These are phyloP conservation scores for Microctonus aethiopoides DNA, from an alignment of 2,888 invertebrate genomes.

Conservation along the genomic window DNA sequence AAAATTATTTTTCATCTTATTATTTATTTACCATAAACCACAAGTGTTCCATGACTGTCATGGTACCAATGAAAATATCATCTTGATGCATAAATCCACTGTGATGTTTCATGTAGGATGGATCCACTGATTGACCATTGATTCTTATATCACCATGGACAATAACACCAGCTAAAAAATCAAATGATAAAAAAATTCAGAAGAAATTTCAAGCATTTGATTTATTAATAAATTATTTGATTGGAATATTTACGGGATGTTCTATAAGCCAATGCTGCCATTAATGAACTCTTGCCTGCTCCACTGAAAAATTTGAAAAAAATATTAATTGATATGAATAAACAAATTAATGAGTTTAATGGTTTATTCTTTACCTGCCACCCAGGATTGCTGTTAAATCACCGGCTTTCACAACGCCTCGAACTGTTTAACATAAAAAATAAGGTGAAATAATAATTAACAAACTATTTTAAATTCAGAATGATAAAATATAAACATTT, in stretches of 20 bases:
- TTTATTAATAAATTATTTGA: not conserved
- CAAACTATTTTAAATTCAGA: not conserved
- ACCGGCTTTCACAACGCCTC: constrained; percentile 84
- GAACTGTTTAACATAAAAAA: constrained; percentile 69
- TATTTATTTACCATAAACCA: constrained; percentile 79
- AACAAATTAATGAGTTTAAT: constrained; percentile 16
- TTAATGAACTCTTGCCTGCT: constrained; percentile 89
- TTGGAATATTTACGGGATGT: constrained; percentile 73
- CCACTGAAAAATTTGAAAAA: constrained; percentile 73
- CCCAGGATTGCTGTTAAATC: constrained; percentile 87
- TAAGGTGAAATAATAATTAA: not conserved
- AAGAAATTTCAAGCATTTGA: not conserved
- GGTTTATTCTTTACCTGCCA: constrained; percentile 73
- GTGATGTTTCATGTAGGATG: constrained; percentile 79
- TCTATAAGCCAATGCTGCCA: constrained; percentile 85
- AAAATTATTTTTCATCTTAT: not conserved
- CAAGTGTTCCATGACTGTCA: constrained; percentile 89
- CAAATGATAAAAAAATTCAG: not conserved
- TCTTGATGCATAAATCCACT: constrained; percentile 94
- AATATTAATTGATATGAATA: constrained; percentile 8
- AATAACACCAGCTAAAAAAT: constrained; percentile 72
- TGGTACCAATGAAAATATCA: constrained; percentile 85
- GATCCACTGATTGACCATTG: constrained; percentile 78
- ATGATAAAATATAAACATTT: not conserved
- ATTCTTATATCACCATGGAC: constrained; percentile 85